Conservation (phyloP, 1,140 invertebrate genomes). For the Drosophila nannoptera region DNA sequence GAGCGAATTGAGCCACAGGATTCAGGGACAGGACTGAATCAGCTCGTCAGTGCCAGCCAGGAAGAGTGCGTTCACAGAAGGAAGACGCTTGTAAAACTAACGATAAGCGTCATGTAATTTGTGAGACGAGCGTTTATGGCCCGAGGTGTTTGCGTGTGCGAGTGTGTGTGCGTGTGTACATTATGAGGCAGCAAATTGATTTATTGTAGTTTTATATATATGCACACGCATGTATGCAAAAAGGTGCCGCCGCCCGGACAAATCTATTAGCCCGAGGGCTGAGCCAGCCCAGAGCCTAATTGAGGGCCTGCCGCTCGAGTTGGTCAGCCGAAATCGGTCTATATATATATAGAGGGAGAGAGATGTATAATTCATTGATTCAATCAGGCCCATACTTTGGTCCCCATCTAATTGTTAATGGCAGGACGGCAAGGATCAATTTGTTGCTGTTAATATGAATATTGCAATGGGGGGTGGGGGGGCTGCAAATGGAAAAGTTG, state of each 20-base stretch:
- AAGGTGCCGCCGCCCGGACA: constrained; percentile 17
- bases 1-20: constrained; percentile 42
- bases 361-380: no score
- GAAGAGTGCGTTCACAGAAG: constrained; percentile 33
- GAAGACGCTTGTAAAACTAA: constrained; percentile 53
- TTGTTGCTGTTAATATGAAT: constrained; percentile 5
- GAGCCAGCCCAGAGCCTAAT: no score
- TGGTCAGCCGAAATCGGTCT: no score
- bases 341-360: no score
- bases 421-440: not conserved
- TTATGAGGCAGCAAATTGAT: constrained; percentile 51
- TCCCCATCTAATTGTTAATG: no score
- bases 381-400: no score
- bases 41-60: constrained; percentile 7
- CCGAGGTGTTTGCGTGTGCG: constrained; percentile 5
- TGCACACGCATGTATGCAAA: constrained; percentile 18
- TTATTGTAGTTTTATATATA: constrained; percentile 34
- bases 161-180: constrained; percentile 29
- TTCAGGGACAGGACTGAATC: constrained; percentile 5
- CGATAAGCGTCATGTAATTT: constrained; percentile 54
- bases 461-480: not conserved
- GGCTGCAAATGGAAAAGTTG: constrained; percentile 16
- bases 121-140: constrained; percentile 34
- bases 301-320: no score
- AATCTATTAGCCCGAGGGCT: not conserved